Evolutionary conservation across 2,888 invertebrate genomes (phyloP).

Genomic region (Mesorhabditis spiculigera): DNA sequence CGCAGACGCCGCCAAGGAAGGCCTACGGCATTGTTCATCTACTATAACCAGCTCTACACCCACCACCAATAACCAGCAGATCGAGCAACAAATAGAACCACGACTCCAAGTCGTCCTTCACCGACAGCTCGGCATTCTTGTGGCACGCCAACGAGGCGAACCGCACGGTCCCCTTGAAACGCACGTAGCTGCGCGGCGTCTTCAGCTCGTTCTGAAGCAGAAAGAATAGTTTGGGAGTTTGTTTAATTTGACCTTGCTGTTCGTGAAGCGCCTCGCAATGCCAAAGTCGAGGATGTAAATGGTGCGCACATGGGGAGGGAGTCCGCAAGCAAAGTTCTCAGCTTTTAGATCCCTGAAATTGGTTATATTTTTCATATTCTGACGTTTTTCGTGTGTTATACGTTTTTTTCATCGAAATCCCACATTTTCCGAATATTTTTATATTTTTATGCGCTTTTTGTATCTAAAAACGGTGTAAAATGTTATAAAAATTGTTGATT

Average conservation of each 20-base stretch:
- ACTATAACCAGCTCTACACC: not conserved
- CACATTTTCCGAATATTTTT: no score
- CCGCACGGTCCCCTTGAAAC: constrained; percentile 47
- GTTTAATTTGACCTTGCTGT: constrained; percentile 20
- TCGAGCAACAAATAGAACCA: constrained; percentile 53
- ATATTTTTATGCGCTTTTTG: no score
- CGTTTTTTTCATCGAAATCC: no score
- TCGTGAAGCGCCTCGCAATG: constrained; percentile 41
- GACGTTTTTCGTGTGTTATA: no score
- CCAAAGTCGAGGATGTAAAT: constrained; percentile 53
- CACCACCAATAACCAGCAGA: constrained; percentile 22
- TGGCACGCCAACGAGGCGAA: constrained; percentile 50
- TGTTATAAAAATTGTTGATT: no score
- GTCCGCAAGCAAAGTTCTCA: constrained; percentile 44
- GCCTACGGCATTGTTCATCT: not conserved
- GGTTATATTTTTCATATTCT: no score
- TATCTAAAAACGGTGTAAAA: no score
- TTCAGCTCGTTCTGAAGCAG: constrained; percentile 25
- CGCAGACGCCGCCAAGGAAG: constrained; percentile 2
- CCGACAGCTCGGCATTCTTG: constrained; percentile 34
- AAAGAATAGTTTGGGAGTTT: not conserved
- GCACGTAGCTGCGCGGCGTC: constrained; percentile 25
- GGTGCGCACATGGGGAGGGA: not conserved
- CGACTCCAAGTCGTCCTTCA: constrained; percentile 50
- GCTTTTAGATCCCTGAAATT: constrained; percentile 39